phyloP scores from a whole-genome alignment of 2,113 vertebrate genomes.

The Oreochromis aureus region DNA sequence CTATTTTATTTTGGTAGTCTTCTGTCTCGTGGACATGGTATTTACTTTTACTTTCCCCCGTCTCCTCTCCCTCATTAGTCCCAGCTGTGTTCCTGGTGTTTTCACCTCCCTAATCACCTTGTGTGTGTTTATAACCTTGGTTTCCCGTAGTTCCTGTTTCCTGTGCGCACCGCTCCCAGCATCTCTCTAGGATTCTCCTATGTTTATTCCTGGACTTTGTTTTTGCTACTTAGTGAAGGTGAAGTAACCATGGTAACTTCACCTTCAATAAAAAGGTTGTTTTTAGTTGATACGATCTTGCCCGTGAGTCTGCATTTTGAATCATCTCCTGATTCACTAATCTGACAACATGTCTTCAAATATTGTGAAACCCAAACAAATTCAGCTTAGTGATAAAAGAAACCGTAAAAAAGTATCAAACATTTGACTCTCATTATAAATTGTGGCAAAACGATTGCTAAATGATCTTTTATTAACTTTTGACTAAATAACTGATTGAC shows the following conservation, averaged over 20 bases:
- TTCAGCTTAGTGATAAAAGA: not conserved
- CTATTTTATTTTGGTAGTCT: not conserved
- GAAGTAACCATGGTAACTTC: not conserved
- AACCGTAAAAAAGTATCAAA: not conserved
- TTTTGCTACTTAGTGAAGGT: not conserved
- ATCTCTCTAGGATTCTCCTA: accelerated
- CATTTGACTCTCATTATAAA: not conserved
- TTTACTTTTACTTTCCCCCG: not conserved
- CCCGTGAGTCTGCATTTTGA: not conserved
- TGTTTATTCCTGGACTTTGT: not conserved
- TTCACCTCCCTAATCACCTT: not conserved
- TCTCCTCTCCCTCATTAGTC: not conserved
- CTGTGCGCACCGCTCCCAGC: not conserved
- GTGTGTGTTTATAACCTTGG: accelerated
- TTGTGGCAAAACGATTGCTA: not conserved
- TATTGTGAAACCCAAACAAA: not conserved
- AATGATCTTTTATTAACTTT: not conserved
- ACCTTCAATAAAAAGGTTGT: not conserved
- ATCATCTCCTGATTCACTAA: not conserved
- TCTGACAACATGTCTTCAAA: not conserved
- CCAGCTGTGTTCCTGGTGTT: not conserved
- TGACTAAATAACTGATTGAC: not conserved
- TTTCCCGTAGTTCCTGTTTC: not conserved
- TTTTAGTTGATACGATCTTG: not conserved
- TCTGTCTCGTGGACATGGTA: not conserved